Evolutionary conservation across 1,140 invertebrate species (phyloP).

Genomic region (Diabrotica undecimpunctata): DNA sequence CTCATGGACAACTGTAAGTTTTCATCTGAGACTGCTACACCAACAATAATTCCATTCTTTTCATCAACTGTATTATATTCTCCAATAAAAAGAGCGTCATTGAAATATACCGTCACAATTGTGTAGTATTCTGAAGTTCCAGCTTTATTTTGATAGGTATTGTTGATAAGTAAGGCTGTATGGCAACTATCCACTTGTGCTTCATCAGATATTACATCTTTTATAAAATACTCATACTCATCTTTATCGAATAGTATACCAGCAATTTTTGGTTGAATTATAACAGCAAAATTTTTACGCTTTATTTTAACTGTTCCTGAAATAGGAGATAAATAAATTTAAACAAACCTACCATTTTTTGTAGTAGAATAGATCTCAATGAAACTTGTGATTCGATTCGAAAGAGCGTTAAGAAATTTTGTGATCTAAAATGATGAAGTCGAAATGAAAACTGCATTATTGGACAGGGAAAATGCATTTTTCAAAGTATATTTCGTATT

Average conservation of each 20-base stretch:
- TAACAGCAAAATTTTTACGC: conserved; percentile 10
- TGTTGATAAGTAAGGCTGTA: not conserved
- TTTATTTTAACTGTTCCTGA: conserved; percentile 6
- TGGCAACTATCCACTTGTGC: too few relatives aligned
- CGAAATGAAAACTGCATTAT: too few relatives aligned
- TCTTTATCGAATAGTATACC: conserved; percentile 8
- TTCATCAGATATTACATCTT: too few relatives aligned
- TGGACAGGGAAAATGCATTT: too few relatives aligned
- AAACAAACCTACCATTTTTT: too few relatives aligned
- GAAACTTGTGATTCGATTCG: too few relatives aligned
- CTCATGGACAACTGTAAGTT: not conserved
- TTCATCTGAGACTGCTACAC: not conserved
- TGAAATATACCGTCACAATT: conserved; percentile 9
- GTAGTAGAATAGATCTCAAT: too few relatives aligned
- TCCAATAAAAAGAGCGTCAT: conserved; percentile 11
- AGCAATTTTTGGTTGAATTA: conserved; percentile 5
- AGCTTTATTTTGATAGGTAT: not conserved
- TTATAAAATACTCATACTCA: too few relatives aligned
- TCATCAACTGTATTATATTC: not conserved
- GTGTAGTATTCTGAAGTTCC: not conserved
- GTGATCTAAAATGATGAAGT: too few relatives aligned
- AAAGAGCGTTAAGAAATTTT: too few relatives aligned
- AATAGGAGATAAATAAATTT: too few relatives aligned
- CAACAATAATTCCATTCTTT: conserved; percentile 6
- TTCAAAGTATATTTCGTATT: too few relatives aligned